phyloP scores from a whole-genome alignment of 2,113 vertebrate species.

The Rhineura floridana region DNA sequence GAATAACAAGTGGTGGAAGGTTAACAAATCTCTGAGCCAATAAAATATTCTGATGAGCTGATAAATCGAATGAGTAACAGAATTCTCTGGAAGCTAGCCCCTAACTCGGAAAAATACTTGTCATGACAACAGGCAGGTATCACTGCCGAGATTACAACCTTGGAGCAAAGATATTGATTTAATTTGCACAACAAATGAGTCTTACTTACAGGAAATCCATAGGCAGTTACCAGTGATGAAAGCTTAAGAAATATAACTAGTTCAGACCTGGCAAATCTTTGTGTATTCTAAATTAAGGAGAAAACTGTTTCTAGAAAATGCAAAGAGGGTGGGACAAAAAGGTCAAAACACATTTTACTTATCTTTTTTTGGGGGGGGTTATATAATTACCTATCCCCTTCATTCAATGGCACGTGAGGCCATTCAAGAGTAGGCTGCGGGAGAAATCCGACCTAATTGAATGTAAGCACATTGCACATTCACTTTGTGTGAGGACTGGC shows the following conservation, averaged over 20 bases:
- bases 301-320: conserved; percentile 59
- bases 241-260: conserved; percentile 44
- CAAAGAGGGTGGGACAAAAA: neutral
- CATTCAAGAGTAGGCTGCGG: neutral
- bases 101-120: conserved; percentile 61
- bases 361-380: neutral
- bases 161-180: conserved; percentile 69
- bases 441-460: no score
- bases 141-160: conserved; percentile 62
- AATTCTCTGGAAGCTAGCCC: conserved; percentile 42
- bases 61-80: conserved; percentile 42
- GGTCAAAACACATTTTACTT: conserved; percentile 32
- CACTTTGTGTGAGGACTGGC: no score
- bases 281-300: conserved; percentile 45
- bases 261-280: conserved; percentile 55
- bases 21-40: conserved; percentile 23
- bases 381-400: neutral
- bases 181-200: conserved; percentile 75
- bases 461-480: no score
- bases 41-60: conserved; percentile 43
- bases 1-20: conserved; percentile 38
- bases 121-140: conserved; percentile 41
- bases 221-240: conserved; percentile 66
- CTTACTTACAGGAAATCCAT: conserved; percentile 77
- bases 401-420: neutral